phyloP scores from a whole-genome alignment of 2,888 invertebrate species.

The Exephanes ischioxanthus region DNA sequence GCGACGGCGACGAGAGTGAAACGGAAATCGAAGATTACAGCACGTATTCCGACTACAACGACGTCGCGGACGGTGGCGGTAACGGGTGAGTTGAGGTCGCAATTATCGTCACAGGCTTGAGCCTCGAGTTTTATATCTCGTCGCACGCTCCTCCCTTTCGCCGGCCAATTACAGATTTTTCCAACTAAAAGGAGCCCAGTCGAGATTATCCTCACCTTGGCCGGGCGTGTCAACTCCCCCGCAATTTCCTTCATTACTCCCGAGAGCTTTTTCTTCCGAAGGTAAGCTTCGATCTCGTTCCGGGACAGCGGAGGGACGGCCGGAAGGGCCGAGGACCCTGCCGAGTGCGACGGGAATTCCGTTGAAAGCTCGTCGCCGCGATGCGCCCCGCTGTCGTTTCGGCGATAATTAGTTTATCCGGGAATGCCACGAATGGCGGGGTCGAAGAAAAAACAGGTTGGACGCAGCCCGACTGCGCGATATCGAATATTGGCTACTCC shows the following conservation, averaged over 20 bases:
- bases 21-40: conserved; percentile 79
- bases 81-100: conserved; percentile 75
- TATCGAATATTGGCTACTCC: conserved; percentile 67
- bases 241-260: conserved; percentile 66
- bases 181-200: conserved; percentile 55
- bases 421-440: conserved; percentile 75
- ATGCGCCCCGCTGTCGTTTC: conserved; percentile 54
- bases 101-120: conserved; percentile 26
- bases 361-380: conserved; percentile 70
- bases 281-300: conserved; percentile 45
- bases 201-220: conserved; percentile 52
- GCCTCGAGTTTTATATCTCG: conserved; percentile 6
- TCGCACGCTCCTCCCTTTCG: neutral
- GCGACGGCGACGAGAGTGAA: conserved; percentile 76
- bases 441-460: neutral
- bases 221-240: conserved; percentile 54
- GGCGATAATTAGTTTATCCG: conserved; percentile 70
- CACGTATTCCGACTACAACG: conserved; percentile 80
- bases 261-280: conserved; percentile 58
- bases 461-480: conserved; percentile 38
- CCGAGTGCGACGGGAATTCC: conserved; percentile 64
- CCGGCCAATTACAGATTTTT: conserved; percentile 59
- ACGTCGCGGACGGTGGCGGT: conserved; percentile 76
- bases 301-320: neutral
- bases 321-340: conserved; percentile 10